Percentiles rank a stretch among this genome's conserved stretches.
phyloP scores from a whole-genome alignment of 2,113 vertebrate species.

The Pteruthius melanotis region DNA sequence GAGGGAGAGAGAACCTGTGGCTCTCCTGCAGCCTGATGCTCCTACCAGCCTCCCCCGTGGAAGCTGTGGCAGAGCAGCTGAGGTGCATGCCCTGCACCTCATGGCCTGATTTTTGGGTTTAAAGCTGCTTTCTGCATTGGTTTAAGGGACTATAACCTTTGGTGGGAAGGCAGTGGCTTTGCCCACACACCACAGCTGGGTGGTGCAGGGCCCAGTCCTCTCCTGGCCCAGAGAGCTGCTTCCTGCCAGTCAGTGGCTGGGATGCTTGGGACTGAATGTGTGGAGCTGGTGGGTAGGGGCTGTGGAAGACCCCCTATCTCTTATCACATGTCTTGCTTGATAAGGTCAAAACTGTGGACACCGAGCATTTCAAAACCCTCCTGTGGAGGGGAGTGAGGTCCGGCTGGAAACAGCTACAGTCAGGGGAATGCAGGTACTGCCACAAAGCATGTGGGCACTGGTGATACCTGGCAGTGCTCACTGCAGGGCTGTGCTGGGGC shows the following conservation, averaged over 20 bases:
- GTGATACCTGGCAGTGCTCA: not conserved
- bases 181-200: not conserved
- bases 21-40: not conserved
- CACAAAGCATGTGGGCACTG: rapidly evolving
- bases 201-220: not conserved
- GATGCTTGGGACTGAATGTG: rapidly evolving
- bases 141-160: not conserved
- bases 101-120: not conserved
- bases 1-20: not conserved
- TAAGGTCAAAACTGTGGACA: not conserved
- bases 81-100: not conserved
- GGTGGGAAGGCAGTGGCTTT: not conserved
- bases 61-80: not conserved
- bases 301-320: not conserved
- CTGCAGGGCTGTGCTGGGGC: not conserved
- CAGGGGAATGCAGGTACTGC: rapidly evolving
- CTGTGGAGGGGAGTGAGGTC: not conserved
- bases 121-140: not conserved
- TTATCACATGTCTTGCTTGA: not conserved
- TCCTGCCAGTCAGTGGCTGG: not conserved
- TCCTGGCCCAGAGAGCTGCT: not conserved
- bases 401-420: rapidly evolving
- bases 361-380: not conserved
- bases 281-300: not conserved
- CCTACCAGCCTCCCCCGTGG: not conserved